Evolutionary conservation across 2,797 vertebrate genomes (phyloP).

Genomic region (Coregonus ussuriensis): DNA sequence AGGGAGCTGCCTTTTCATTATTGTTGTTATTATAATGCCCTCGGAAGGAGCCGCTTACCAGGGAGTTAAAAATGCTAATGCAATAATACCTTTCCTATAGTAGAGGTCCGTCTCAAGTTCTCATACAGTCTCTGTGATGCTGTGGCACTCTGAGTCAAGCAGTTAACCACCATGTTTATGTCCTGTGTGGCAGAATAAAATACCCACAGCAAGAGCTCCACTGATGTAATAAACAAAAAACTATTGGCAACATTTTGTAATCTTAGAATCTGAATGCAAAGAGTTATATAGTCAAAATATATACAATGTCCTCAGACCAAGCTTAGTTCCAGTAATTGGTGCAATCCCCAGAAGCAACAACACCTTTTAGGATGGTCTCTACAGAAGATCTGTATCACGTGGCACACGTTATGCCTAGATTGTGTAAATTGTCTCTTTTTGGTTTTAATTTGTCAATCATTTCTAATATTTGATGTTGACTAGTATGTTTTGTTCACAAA

Average conservation of each 20-base stretch:
- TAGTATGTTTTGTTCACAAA: conserved; percentile 77
- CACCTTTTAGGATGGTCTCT: conserved; percentile 44
- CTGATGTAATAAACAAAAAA: conserved; percentile 38
- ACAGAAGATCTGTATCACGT: conserved; percentile 34
- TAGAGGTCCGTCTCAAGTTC: too few species aligned
- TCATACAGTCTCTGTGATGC: conserved; percentile 17
- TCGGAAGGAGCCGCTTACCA: conserved; percentile 51
- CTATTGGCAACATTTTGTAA: conserved; percentile 56
- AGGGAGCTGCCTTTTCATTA: conserved; percentile 65
- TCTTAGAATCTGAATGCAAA: conserved; percentile 55
- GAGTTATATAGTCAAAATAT: conserved; percentile 32
- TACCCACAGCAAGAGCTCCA: conserved; percentile 34
- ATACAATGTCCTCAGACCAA: conserved; percentile 39
- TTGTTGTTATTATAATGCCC: conserved; percentile 61
- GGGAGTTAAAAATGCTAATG: conserved; percentile 16
- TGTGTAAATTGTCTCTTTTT: conserved; percentile 76
- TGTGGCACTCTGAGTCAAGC: conserved; percentile 50
- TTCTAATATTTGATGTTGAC: conserved; percentile 79
- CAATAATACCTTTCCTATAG: conserved; percentile 34
- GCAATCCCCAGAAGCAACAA: conserved; percentile 61
- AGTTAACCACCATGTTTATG: conserved; percentile 15
- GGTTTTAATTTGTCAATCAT: conserved; percentile 76
- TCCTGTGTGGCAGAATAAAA: conserved; percentile 31
- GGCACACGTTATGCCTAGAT: conserved; percentile 70
- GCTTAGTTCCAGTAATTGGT: conserved; percentile 54